A percentile compares a stretch with the other conserved stretches of the same genome.
Conservation (phyloP, 1,140 invertebrate genomes). For the Rhynchophorus ferrugineus region DNA sequence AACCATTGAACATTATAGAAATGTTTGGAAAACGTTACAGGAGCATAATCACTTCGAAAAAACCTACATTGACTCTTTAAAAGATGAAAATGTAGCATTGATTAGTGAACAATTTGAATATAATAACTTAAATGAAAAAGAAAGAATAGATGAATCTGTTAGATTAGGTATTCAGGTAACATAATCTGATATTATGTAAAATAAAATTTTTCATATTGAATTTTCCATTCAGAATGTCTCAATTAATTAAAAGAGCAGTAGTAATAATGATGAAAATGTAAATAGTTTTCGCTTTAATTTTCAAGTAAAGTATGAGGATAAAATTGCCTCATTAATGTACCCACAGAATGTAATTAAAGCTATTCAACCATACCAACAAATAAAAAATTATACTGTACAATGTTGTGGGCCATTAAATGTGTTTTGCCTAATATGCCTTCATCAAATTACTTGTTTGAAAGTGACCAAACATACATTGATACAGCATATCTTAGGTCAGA, state of each 20-base stretch:
- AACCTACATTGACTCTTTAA: constrained; percentile 16
- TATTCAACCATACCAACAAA: constrained; percentile 17
- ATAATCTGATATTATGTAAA: too few species aligned
- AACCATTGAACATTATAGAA: too few species aligned
- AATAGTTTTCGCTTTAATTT: constrained; percentile 26
- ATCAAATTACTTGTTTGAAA: constrained; percentile 13
- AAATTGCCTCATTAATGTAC: constrained; percentile 19
- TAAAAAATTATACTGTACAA: constrained; percentile 24
- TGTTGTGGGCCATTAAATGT: constrained; percentile 17
- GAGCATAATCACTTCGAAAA: constrained; percentile 29
- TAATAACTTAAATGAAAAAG: constrained; percentile 6
- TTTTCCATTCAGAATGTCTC: too few species aligned
- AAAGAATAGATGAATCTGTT: too few species aligned
- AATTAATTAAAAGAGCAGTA: too few species aligned
- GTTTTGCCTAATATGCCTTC: constrained; percentile 25
- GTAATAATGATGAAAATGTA: constrained; percentile 4
- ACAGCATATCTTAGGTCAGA: constrained; percentile 24
- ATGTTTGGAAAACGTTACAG: constrained; percentile 25
- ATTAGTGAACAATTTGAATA: constrained; percentile 7
- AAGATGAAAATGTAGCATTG: too few species aligned
- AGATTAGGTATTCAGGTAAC: too few species aligned
- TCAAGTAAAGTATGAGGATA: constrained; percentile 10
- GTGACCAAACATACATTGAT: constrained; percentile 13
- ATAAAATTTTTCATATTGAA: too few species aligned
- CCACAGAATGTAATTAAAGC: constrained; percentile 11